Evolutionary conservation across 2,797 vertebrate species (phyloP), one percentile per base, ranked within the genome.

Genomic region (Gallinago solitaria): DNA sequence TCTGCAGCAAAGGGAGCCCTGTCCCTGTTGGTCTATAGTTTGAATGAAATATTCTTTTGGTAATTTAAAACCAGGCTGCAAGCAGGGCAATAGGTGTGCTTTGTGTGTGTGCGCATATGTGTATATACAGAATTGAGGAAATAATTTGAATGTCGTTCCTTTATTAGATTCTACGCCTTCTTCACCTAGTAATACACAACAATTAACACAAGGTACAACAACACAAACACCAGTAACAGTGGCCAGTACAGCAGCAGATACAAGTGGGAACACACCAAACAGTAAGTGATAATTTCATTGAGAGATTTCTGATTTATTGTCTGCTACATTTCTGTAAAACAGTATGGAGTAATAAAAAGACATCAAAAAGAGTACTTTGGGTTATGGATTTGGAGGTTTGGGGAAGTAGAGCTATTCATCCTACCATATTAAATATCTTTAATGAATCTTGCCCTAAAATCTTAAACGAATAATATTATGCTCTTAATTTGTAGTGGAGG

Each of bases 231-330:
- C 57, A 70, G 15, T 20, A 70, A 7, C 39, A 12, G 33, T 1
- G 27, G 50, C 59, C 18, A 35, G 75, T 68, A 10, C 83, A 57
- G 14, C 10, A 70, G 20, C 71, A 83, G 21, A 3, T 43, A 37
- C 43, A 65, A 89, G 6, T 47, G 54, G 12, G 81, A 89, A 3
- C 81, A 70, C 64, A 75, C 19, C 41, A 61, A 77, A 48, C 5
- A 18, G 96, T 97, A 89, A 96, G 96, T 91, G 45, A 68, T n/a
- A 4, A 50, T 67, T 93, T 83, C 19, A 18, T n/a, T 48, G 63
- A 87, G 32, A 23, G 10, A 16, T 75, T 90, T 91, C 63, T 82
- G 23, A 64, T 54, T 90, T 2, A 5, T 50, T 73, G 21, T 30
- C 6, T 33, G 11, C n/a, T 86, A 12, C 25, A 1, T 65, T 75